Evolutionary conservation across 2,888 invertebrate genomes (phyloP), one percentile per base, ranked within the genome.

Genomic region (Cremastinae sp.): DNA sequence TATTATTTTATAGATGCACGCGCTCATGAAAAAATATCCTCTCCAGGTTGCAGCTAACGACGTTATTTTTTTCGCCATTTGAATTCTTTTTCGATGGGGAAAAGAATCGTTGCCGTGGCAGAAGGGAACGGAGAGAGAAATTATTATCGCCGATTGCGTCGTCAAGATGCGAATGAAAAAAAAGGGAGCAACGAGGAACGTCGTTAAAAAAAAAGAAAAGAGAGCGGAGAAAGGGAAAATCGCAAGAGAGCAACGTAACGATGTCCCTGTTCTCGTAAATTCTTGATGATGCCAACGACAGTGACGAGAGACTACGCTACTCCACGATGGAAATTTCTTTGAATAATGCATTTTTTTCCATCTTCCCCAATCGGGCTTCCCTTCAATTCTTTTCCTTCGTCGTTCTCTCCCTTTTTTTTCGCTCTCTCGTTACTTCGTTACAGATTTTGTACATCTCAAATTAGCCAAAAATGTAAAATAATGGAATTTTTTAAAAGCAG

Each of bases 211-310:
- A 41, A 41, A 41, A 41, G 12, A 9, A 41, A 41, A 12, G 8
- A 41, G 10, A 41, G 12, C 2, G 12, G 12, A 41, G 12, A 5
- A 69, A 74, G 71, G 56, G 72, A 43, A 36, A 76, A 75, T 85
- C 71, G 80, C 82, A 86, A 88, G 88, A 88, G 88, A 88, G 88
- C 88, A 88, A 84, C 84, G 83, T 87, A 87, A 86, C 85, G 85
- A 87, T 85, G 86, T 87, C 79, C 85, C 80, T 83, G 84, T 84
- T 84, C 72, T 28, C 61, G 76, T 59, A 84, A 81, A 83, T 83
- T 82, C 81, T 80, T 80, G 72, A 78, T 79, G 82, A 70, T n/a
- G n/a, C n/a, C 61, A 28, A 28, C 28, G 28, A 28, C 28, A 28
- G 28, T 28, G 28, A 53, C 53, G 34, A 53, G 12, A 22, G 22